Evolutionary conservation across 1,140 invertebrate species (phyloP).

Genomic region (Drosophila punjabiensis): DNA sequence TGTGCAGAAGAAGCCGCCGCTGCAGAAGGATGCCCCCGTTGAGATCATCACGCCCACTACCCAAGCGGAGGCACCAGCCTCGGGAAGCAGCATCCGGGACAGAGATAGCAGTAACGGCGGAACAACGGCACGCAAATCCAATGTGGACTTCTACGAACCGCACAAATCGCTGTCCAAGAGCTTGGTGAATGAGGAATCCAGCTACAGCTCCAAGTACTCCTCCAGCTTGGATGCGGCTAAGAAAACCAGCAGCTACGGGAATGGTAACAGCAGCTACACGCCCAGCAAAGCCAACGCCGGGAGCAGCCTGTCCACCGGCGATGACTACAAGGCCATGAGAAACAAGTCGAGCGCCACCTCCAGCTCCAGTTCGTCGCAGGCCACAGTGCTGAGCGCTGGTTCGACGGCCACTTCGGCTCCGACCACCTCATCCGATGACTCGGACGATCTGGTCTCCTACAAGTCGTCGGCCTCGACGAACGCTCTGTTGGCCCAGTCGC

Average conservation of each 20-base stretch:
- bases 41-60: constrained; percentile 65
- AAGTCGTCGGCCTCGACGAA: constrained; percentile 83
- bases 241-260: constrained; percentile 58
- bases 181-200: constrained; percentile 45
- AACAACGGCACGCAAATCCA: constrained; percentile 51
- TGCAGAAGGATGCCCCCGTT: constrained; percentile 66
- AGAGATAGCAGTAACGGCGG: constrained; percentile 13
- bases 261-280: constrained; percentile 54
- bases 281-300: constrained; percentile 32
- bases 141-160: constrained; percentile 79
- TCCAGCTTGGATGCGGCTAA: constrained; percentile 60
- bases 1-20: constrained; percentile 69
- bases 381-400: constrained; percentile 80
- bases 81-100: constrained; percentile 8
- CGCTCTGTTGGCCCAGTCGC: constrained; percentile 77
- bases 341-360: constrained; percentile 83
- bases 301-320: constrained; percentile 34
- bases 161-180: constrained; percentile 72
- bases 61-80: constrained; percentile 37
- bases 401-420: constrained; percentile 80
- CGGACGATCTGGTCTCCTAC: constrained; percentile 79
- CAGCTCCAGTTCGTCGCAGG: constrained; percentile 81
- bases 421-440: constrained; percentile 81
- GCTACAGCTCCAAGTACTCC: constrained; percentile 50
- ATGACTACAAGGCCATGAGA: constrained; percentile 79